Evolutionary conservation across 2,797 vertebrate species (phyloP), one percentile per base, ranked within the genome.

Genomic region (Hipposideros larvatus): DNA sequence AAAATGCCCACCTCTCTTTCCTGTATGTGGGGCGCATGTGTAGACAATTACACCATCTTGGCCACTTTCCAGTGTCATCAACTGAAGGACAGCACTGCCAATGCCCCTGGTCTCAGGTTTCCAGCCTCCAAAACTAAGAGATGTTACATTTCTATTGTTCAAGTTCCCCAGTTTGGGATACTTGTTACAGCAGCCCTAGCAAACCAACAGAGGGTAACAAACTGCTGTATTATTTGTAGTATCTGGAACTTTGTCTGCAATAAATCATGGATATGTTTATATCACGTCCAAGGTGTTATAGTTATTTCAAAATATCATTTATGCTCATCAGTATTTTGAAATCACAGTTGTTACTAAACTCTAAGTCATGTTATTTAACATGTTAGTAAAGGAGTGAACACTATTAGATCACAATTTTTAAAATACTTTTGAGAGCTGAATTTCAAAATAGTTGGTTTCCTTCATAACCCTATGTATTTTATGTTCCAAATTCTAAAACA

Each of bases 281-380:
- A 53, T 34, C 57, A 59, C 2, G 1, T 28, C 18, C 18, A 10
- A 43, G 70, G 46, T 63, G n/a, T 63, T 78, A 59, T 1, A 53
- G n/a, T 34, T 86, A 91, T 51, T 94, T 94, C 53, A 48, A 73
- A 94, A 74, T 34, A 75, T 24, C 22, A 5, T n/a, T 86, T 87
- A 74, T 51, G 31, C n/a, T 80, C 53, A 21, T 74, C 85, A 48
- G 75, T 19, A 66, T 66, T 68, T 87, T n/a, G 34, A 70, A 93
- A 80, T 75, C 88, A 73, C 48, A 89, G 63, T 28, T 83, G 61
- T 66, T 48, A 70, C 66, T 53, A 59, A 88, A 55, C 24, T 51
- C 41, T 74, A 80, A 96, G 41, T 65, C n/a, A 22, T 41, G 37
- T 31, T 55, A 31, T 48, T 83, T 63, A 87, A 63, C n/a, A 18